Conservation (phyloP, 2,888 invertebrate genomes). For the Reticulitermes lucifugus region DNA sequence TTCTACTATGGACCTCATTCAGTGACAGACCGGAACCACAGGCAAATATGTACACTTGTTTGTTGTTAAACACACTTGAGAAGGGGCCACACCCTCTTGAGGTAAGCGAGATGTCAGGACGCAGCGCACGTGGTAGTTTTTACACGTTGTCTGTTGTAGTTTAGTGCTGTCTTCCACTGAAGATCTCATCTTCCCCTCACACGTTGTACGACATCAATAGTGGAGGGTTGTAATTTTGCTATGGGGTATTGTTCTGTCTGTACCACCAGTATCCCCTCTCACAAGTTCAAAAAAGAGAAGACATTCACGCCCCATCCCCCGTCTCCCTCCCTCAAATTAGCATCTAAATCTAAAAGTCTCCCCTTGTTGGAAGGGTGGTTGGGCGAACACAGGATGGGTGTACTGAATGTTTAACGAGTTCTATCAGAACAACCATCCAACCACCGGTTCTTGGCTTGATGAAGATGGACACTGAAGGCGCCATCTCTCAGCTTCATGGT, state of each 20-base stretch:
- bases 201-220: background rate
- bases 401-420: slow-evolving; percentile 32
- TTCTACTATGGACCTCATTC: no score
- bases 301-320: slow-evolving; percentile 30
- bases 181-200: background rate
- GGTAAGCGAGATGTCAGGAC: background rate
- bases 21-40: background rate
- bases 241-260: slow-evolving; percentile 18
- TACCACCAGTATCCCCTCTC: background rate
- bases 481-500: background rate
- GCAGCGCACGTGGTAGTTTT: background rate
- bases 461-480: slow-evolving; percentile 25
- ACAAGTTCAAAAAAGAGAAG: slow-evolving; percentile 11
- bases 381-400: slow-evolving; percentile 8
- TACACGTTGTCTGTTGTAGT: background rate
- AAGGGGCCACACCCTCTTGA: background rate
- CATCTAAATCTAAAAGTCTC: slow-evolving; percentile 41
- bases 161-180: background rate
- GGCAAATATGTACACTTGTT: background rate
- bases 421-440: background rate
- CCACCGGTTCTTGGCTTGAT: background rate
- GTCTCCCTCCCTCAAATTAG: slow-evolving; percentile 6
- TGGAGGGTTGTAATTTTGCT: slow-evolving; percentile 19
- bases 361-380: slow-evolving; percentile 5
- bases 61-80: background rate